Conservation (phyloP, 2,888 invertebrate species). For the Nineta flava region DNA sequence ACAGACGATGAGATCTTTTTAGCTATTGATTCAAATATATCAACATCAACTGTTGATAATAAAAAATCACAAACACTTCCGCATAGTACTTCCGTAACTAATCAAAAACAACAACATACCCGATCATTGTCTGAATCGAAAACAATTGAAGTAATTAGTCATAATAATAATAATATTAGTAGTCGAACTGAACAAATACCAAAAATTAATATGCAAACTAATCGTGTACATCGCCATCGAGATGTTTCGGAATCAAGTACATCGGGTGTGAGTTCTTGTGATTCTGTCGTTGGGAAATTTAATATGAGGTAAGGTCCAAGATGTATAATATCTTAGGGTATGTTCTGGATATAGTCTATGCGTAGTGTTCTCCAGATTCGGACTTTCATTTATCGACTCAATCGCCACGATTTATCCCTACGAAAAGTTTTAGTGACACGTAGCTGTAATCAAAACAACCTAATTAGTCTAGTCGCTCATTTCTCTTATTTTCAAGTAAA, state of each 20-base stretch:
- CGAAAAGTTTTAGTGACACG: neutral
- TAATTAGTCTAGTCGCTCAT: no score
- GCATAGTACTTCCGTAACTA: slow-evolving; percentile 38
- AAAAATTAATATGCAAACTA: slow-evolving; percentile 11
- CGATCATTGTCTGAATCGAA: slow-evolving; percentile 52
- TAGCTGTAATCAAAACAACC: no score
- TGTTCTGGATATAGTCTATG: no score
- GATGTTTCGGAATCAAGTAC: slow-evolving; percentile 62
- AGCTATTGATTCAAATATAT: neutral
- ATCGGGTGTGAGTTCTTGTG: slow-evolving; percentile 69
- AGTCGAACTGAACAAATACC: slow-evolving; percentile 12
- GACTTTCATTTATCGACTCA: neutral
- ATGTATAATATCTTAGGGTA: neutral
- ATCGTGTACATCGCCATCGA: slow-evolving; percentile 29
- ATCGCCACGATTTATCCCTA: neutral
- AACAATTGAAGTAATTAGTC: slow-evolving; percentile 43
- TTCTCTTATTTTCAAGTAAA: no score
- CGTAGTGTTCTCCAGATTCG: no score
- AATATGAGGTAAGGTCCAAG: slow-evolving; percentile 33
- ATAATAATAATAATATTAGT: slow-evolving; percentile 15
- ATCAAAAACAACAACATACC: slow-evolving; percentile 34
- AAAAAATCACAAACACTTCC: neutral
- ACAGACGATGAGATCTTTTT: neutral
- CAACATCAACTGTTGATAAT: neutral
- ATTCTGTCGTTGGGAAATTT: slow-evolving; percentile 49